These are phyloP conservation scores for Eufriesea mexicana DNA, from an alignment of 1,140 invertebrate genomes.

Conservation along the genomic window DNA sequence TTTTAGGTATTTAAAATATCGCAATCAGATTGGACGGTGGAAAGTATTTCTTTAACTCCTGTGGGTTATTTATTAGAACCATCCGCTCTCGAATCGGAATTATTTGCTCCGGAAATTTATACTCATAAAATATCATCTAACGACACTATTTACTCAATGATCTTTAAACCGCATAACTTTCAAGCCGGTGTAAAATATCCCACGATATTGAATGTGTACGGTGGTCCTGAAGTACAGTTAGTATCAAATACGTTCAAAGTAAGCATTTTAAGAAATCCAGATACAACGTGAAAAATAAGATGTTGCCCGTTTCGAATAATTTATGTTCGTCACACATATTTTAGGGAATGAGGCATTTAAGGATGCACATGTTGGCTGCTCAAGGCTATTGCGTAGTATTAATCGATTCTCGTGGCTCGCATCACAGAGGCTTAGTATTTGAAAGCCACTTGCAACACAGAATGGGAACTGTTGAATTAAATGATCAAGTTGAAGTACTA, in stretches of 20 bases:
- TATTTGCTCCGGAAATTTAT: slow-evolving; percentile 89
- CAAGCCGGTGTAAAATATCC: slow-evolving; percentile 92
- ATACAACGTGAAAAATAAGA: not conserved
- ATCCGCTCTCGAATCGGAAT: slow-evolving; percentile 83
- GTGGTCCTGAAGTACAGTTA: slow-evolving; percentile 98
- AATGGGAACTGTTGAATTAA: slow-evolving; percentile 97
- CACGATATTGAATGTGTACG: slow-evolving; percentile 98
- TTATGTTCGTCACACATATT: slow-evolving; percentile 5
- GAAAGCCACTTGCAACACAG: slow-evolving; percentile 93
- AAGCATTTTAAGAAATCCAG: slow-evolving; percentile 30
- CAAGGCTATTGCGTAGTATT: slow-evolving; percentile 98
- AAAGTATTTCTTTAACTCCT: slow-evolving; percentile 86
- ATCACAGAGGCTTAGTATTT: slow-evolving; percentile 95
- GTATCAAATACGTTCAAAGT: slow-evolving; percentile 98
- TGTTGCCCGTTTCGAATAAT: not conserved
- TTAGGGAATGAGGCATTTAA: slow-evolving; percentile 93
- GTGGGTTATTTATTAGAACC: slow-evolving; percentile 88
- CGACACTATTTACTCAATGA: slow-evolving; percentile 93
- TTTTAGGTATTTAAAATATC: slow-evolving; percentile 87
- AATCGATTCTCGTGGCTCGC: slow-evolving; percentile 97
- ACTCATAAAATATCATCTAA: slow-evolving; percentile 88
- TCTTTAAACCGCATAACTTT: slow-evolving; percentile 94
- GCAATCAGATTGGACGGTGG: slow-evolving; percentile 85
- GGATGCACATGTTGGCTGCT: slow-evolving; percentile 97
- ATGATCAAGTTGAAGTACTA: slow-evolving; percentile 98